Percentiles rank a stretch among this genome's conserved stretches.
phyloP scores from a whole-genome alignment of 1,140 invertebrate genomes.

The Neodiprion fabricii region DNA sequence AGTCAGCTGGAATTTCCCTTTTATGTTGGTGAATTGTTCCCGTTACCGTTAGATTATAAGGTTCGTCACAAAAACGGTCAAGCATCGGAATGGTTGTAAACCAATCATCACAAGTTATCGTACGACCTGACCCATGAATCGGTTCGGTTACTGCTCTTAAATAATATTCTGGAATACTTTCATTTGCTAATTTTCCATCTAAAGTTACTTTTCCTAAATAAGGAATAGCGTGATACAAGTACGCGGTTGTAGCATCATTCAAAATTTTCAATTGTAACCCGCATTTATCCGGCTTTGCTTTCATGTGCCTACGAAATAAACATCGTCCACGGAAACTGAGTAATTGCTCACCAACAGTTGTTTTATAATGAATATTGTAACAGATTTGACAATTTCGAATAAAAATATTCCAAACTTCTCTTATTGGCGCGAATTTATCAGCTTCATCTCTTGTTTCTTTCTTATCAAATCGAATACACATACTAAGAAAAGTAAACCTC shows the following conservation, averaged over 20 bases:
- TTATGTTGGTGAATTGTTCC: conserved; percentile 44
- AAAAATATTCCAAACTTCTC: conserved; percentile 49
- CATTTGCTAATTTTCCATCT: conserved; percentile 2
- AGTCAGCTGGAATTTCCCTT: conserved; percentile 43
- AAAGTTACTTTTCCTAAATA: conserved; percentile 46
- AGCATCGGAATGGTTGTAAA: conserved; percentile 48
- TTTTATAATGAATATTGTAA: conserved; percentile 31
- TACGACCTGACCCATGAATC: conserved; percentile 43
- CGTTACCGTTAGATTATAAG: conserved; percentile 42
- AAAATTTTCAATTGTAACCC: conserved; percentile 43
- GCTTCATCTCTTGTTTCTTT: conserved; percentile 35
- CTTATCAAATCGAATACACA: conserved; percentile 47
- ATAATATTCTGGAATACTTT: conserved; percentile 39
- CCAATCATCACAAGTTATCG: conserved; percentile 56
- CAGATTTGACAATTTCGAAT: conserved; percentile 34
- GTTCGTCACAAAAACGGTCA: conserved; percentile 32
- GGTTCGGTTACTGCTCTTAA: conserved; percentile 22
- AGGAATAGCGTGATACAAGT: conserved; percentile 41
- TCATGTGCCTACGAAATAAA: conserved; percentile 33
- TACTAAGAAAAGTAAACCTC: conserved; percentile 48
- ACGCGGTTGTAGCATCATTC: conserved; percentile 43
- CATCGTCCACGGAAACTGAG: conserved; percentile 42
- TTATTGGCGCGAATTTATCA: conserved; percentile 45
- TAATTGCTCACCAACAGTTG: conserved; percentile 44
- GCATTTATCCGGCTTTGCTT: conserved; percentile 40